Conservation (phyloP, 1,140 invertebrate species). For the Pseudomyrmex concolor region DNA sequence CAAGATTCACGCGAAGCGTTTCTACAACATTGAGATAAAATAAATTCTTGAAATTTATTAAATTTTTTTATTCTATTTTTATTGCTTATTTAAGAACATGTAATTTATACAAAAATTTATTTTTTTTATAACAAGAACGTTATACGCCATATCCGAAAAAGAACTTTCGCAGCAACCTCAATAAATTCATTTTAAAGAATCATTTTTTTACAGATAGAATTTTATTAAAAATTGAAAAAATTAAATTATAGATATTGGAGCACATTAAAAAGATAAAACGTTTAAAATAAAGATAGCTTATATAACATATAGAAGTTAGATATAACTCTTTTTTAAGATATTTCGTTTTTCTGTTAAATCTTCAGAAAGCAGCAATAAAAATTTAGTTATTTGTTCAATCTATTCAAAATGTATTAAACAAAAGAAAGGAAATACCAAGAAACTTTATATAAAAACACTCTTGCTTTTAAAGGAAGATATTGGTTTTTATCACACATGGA, state of each 20-base stretch:
- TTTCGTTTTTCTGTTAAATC: not conserved
- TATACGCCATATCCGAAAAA: not conserved
- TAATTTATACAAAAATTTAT: not conserved
- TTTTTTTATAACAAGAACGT: slow-evolving; percentile 15
- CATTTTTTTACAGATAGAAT: not conserved
- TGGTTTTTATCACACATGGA: not conserved
- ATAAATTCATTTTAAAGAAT: slow-evolving; percentile 11
- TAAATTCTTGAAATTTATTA: not conserved
- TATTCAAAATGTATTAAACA: not conserved
- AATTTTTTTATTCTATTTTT: slow-evolving; percentile 14
- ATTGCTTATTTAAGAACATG: slow-evolving; percentile 4
- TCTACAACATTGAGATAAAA: slow-evolving; percentile 17
- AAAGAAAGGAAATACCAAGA: not conserved
- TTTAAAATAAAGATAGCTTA: not conserved
- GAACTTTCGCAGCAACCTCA: slow-evolving; percentile 22
- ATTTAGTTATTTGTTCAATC: not conserved
- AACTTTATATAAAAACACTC: not conserved
- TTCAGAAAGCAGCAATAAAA: not conserved
- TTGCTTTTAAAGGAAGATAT: not conserved
- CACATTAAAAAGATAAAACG: not conserved
- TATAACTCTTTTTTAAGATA: too few species aligned
- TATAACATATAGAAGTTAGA: not conserved
- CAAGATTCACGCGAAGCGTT: not conserved
- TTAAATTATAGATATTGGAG: slow-evolving; percentile 4
- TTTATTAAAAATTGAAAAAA: not conserved